Evolutionary conservation across 2,797 vertebrate species (phyloP), one percentile per base, ranked within the genome.

Genomic region (Hafferia zeledoni): DNA sequence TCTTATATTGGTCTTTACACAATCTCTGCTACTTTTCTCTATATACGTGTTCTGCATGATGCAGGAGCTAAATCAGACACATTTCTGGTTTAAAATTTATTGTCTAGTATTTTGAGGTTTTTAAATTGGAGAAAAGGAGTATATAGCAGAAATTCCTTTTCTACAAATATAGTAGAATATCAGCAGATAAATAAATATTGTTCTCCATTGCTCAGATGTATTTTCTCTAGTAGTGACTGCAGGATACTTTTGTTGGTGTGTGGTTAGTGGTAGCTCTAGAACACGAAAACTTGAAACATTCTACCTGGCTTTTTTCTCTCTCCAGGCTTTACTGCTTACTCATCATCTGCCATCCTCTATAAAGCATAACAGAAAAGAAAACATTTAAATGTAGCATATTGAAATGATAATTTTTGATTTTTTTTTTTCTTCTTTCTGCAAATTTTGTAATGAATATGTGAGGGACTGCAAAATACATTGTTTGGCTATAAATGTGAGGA

Each of bases 371-470:
- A 61, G 25, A 47, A 77, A 68, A 31, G 2, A 64, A 52, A 23
- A 39, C 0, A 12, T 23, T 46, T 46, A 60, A 69, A 25, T 25
- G 69, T 35, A 39, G 14, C 13, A 56, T 44, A 20, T 16, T 64
- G 39, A 80, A 65, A 31, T 31, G 0, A 25, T 25, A 25, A 44
- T 5, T 5, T n/a, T 46, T 5, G 3, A 2, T 20, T 2, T 39
- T 31, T 60, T 31, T 60, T 49, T 83, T 47, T 50, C 41, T 43
- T 43, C 41, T 43, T 68, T 64, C 46, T 50, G 10, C 6, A 81
- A 52, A 65, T 60, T 43, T 68, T 49, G 4, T 68, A 5, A 37
- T 75, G 30, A 60, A 31, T 46, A 53, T 55, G 4, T 68, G 9
- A 56, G 24, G 10, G 18, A 69, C 18, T 47, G 17, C 31, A 72